Evolutionary conservation across 2,888 invertebrate species (phyloP).

Genomic region (Crepidodera aurea): DNA sequence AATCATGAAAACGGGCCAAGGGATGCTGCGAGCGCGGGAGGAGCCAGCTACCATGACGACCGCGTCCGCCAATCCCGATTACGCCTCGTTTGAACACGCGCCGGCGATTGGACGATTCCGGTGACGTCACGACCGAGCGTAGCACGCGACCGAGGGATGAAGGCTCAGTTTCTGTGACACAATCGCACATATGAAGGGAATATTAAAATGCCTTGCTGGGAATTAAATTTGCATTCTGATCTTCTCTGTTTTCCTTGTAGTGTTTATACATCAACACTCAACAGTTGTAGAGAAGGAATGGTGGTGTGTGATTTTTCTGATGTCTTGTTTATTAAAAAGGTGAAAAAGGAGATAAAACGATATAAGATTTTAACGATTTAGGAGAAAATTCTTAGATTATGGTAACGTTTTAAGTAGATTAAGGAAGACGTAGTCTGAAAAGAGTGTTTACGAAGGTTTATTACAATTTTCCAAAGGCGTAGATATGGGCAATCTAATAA

Average conservation of each 20-base stretch:
- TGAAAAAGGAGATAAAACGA: background rate
- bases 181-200: slow-evolving; percentile 52
- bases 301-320: slow-evolving; percentile 41
- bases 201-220: slow-evolving; percentile 57
- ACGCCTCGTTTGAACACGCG: slow-evolving; percentile 48
- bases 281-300: slow-evolving; percentile 38
- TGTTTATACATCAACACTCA: slow-evolving; percentile 58
- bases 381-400: background rate
- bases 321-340: background rate
- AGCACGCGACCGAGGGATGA: slow-evolving; percentile 48
- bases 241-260: slow-evolving; percentile 59
- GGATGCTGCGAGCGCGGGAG: slow-evolving; percentile 52
- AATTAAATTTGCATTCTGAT: slow-evolving; percentile 61
- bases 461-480: no score
- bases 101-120: slow-evolving; percentile 45
- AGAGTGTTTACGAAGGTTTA: no score
- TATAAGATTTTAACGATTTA: background rate
- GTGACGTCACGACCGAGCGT: slow-evolving; percentile 35
- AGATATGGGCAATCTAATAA: no score
- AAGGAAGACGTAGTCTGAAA: no score
- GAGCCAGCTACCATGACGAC: slow-evolving; percentile 42
- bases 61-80: slow-evolving; percentile 40
- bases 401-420: no score
- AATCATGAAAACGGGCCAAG: slow-evolving; percentile 46
- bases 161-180: slow-evolving; percentile 43